These are phyloP conservation scores for Daboia siamensis DNA, from an alignment of 2,113 vertebrate species.

Conservation along the genomic window DNA sequence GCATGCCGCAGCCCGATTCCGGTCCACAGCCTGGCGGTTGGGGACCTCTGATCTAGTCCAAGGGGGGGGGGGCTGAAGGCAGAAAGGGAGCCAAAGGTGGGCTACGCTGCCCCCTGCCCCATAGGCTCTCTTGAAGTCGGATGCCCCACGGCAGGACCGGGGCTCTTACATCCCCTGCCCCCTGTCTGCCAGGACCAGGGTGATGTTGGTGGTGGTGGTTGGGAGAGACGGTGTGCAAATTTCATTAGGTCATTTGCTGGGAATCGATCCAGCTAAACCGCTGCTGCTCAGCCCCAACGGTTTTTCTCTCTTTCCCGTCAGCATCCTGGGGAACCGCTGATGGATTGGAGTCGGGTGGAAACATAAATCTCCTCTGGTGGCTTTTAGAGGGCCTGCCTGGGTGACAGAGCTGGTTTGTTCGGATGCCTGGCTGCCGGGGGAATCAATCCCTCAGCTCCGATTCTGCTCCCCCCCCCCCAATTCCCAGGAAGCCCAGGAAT, in stretches of 20 bases:
- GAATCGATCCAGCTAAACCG: constrained; percentile 4
- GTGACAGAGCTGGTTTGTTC: constrained; percentile 66
- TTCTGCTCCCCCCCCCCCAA: constrained; percentile 19
- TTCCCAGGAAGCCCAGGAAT: neutral
- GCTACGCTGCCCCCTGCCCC: fast-evolving
- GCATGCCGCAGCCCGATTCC: too few species aligned
- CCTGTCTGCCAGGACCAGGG: neutral
- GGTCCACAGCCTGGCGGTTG: too few species aligned
- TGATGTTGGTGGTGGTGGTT: too few species aligned
- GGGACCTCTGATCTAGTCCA: too few species aligned
- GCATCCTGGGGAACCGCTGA: constrained; percentile 48
- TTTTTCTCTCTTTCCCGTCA: constrained; percentile 14
- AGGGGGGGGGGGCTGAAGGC: too few species aligned
- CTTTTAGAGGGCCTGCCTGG: constrained; percentile 55
- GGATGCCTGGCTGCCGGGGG: constrained; percentile 55
- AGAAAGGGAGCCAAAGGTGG: neutral
- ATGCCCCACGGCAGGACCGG: neutral
- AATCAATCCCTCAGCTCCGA: constrained; percentile 62
- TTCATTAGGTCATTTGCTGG: neutral
- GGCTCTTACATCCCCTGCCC: too few species aligned
- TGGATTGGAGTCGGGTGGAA: neutral
- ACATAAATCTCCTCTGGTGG: constrained; percentile 43
- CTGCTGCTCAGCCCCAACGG: fast-evolving
- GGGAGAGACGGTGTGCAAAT: neutral
- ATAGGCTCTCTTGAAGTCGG: too few species aligned